Base-by-base conservation (phyloP, 2,888 invertebrate species). In the Aphodius sticticus region DNA sequence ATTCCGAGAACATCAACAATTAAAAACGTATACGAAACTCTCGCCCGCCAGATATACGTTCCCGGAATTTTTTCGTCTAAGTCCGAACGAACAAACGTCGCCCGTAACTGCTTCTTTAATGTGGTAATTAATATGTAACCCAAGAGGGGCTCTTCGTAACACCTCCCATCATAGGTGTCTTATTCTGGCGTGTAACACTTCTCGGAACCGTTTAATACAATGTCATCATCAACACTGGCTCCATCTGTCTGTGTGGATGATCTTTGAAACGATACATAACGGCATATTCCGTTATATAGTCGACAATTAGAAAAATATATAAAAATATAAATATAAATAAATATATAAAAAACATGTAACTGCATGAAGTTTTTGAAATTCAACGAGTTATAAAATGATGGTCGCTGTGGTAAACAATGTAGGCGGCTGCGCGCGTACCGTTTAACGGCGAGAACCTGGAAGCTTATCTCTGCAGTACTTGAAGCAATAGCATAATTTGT, bases 71-170 rank as follows among this genome's bases (percentile, higher is more conserved):
- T 53, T 53, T 53, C 53, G 7, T 12, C 9, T 53, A 53, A 9
- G 53, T 53, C 53, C 7, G 12, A 53, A 53, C 53, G 53, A 53
- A 53, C 12, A 53, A 53, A 53, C 12, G 53, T 53, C 12, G 53
- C 53, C 53, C 53, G 26, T 53, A 53, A 53, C 53, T 53, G 53
- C 53, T 53, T 53, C 53, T 53, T 53, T 53, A 53, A 53, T 53
- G 53, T 53, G 53, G 53, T 53, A 53, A 53, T 53, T 53, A 53
- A 53, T 53, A 53, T 53, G 53, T 53, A 53, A 53, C 53, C 53
- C 12, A 53, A 53, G 53, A 53, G 53, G 53, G 12, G 9, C 53
- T 53, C 53, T 9, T 53, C 53, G 53, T 53, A 53, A 53, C 53
- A 53, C 53, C 53, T 53, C 53, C 9, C 9, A 53, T 12, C 12